phyloP scores from a whole-genome alignment of 2,113 vertebrate species.

The Octodon degus region DNA sequence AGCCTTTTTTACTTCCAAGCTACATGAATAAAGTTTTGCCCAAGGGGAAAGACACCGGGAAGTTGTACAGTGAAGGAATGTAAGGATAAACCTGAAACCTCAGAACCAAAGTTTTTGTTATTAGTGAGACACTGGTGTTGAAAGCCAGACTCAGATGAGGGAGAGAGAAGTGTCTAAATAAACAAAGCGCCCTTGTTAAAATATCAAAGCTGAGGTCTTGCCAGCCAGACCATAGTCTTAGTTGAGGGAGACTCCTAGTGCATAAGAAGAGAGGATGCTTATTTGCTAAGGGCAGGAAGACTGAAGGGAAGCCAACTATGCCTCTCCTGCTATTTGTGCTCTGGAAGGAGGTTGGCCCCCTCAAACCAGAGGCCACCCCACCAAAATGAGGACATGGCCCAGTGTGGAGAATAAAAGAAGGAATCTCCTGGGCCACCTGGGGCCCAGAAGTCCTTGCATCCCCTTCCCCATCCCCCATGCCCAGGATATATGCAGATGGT shows the following conservation, averaged over 20 bases:
- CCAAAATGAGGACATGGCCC: not conserved
- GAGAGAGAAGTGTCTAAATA: not conserved
- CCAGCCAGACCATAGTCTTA: not conserved
- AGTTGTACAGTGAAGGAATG: fast-evolving
- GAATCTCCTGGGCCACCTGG: not conserved
- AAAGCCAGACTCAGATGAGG: conserved; percentile 1
- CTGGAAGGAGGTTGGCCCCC: not conserved
- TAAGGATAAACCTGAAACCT: not conserved
- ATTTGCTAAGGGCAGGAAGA: not conserved
- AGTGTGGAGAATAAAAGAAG: not conserved
- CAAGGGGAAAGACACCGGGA: not conserved
- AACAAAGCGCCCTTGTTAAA: not conserved
- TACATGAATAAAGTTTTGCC: not conserved
- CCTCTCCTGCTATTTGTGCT: not conserved
- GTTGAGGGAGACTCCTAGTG: not conserved
- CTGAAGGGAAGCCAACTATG: not conserved
- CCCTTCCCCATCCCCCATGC: fast-evolving
- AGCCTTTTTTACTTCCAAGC: not conserved
- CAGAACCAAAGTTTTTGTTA: not conserved
- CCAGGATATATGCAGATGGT: not conserved
- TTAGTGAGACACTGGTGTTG: not conserved
- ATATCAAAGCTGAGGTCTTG: not conserved
- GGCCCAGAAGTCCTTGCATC: not conserved
- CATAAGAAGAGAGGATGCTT: not conserved
- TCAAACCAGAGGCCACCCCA: not conserved